A percentile compares a stretch with the other conserved stretches of the same genome.
phyloP scores from a whole-genome alignment of 2,113 vertebrate species.

The Gambusia affinis region DNA sequence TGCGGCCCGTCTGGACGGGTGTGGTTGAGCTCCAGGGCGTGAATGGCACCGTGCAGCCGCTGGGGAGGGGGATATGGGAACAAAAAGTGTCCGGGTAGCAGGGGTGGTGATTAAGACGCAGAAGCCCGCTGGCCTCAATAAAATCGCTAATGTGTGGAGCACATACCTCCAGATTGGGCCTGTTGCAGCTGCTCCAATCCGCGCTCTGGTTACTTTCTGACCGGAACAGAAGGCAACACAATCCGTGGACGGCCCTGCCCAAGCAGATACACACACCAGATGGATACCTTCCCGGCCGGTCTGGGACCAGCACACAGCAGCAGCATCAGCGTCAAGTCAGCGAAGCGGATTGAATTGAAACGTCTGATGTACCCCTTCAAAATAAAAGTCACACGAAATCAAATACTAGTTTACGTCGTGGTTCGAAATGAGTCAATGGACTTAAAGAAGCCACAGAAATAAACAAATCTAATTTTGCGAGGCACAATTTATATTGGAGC shows the following conservation, averaged over 20 bases:
- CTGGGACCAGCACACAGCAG: slow-evolving; percentile 66
- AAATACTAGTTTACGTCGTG: too few species aligned
- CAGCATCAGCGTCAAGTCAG: slow-evolving; percentile 55
- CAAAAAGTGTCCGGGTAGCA: slow-evolving; percentile 44
- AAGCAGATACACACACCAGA: slow-evolving; percentile 59
- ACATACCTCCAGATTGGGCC: slow-evolving; percentile 63
- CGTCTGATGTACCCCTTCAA: slow-evolving; percentile 25
- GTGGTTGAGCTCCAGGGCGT: not conserved
- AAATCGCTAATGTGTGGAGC: not conserved
- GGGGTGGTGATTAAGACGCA: not conserved
- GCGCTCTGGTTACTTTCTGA: slow-evolving; percentile 51
- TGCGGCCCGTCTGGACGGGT: slow-evolving; percentile 1
- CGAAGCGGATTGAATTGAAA: accelerated
- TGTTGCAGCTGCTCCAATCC: slow-evolving; percentile 45
- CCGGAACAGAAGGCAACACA: slow-evolving; percentile 48
- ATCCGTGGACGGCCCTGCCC: slow-evolving; percentile 62
- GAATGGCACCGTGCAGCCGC: slow-evolving; percentile 27
- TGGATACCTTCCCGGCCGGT: slow-evolving; percentile 75
- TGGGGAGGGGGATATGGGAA: slow-evolving; percentile 36
- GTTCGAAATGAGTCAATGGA: not conserved
- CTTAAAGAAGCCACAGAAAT: too few species aligned
- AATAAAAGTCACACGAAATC: slow-evolving; percentile 27
- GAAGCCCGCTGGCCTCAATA: not conserved
- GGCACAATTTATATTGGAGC: not conserved
- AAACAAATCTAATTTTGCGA: not conserved